Evolutionary conservation across 2,888 invertebrate species (phyloP).

Genomic region (Coenonympha glycerion): DNA sequence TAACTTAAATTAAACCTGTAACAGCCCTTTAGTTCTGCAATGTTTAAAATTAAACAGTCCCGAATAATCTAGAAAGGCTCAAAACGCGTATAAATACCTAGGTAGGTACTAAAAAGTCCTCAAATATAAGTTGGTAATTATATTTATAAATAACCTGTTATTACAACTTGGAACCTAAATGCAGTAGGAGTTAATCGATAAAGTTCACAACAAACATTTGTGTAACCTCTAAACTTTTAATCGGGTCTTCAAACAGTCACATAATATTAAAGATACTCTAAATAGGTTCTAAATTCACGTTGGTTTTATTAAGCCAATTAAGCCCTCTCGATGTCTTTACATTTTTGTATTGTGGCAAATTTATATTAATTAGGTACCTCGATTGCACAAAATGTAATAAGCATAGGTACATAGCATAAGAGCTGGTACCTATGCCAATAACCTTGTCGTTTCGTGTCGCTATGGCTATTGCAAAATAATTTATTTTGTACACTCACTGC

Average conservation of each 20-base stretch:
- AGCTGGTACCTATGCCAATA: conserved; percentile 9
- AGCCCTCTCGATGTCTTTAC: background rate
- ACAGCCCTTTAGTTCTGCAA: background rate
- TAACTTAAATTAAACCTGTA: background rate
- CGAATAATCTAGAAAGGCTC: no score
- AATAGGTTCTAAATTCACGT: background rate
- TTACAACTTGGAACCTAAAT: no score
- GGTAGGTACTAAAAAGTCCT: no score
- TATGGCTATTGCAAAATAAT: conserved; percentile 20
- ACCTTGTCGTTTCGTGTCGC: conserved; percentile 19
- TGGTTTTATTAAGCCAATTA: background rate
- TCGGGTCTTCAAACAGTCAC: background rate
- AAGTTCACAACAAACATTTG: no score
- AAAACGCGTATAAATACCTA: no score
- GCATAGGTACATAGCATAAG: background rate
- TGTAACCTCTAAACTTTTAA: background rate
- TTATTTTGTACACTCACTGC: conserved; percentile 15
- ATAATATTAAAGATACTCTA: background rate
- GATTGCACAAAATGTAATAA: background rate
- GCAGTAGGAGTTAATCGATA: no score
- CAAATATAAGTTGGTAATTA: no score
- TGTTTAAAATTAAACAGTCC: no score
- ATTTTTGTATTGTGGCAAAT: background rate
- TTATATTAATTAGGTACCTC: background rate
- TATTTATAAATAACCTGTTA: no score